Evolutionary conservation across 1,140 invertebrate species (phyloP).

Genomic region (Elysia chlorotica): DNA sequence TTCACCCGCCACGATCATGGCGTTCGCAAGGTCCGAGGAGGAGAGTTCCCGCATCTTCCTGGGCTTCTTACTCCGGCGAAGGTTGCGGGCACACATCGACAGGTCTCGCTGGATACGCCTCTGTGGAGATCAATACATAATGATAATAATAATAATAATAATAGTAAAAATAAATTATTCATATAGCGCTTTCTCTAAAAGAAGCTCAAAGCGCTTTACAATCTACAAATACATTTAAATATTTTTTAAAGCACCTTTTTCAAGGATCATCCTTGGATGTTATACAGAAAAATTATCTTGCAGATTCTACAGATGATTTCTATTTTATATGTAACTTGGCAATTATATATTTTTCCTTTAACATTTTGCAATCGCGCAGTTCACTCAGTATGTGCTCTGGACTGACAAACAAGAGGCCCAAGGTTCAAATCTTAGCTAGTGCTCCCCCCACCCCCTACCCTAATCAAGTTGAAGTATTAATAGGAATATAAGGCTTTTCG

Average conservation of each 20-base stretch:
- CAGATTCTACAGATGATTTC: no score
- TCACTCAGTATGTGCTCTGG: no score
- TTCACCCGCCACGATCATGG: constrained; percentile 3
- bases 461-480: no score
- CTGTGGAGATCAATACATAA: constrained; percentile 13
- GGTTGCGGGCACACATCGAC: constrained; percentile 34
- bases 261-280: not conserved
- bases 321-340: no score
- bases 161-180: not conserved
- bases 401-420: no score
- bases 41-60: constrained; percentile 16
- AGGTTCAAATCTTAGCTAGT: no score
- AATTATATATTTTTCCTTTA: no score
- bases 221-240: not conserved
- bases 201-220: not conserved
- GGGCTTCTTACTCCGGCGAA: constrained; percentile 25
- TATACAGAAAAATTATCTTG: not conserved
- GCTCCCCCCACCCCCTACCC: no score
- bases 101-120: constrained; percentile 27
- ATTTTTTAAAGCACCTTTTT: not conserved
- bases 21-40: not conserved
- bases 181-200: not conserved
- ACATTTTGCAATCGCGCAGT: no score
- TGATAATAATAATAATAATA: not conserved
- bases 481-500: no score